Evolutionary conservation across 2,113 vertebrate genomes (phyloP).

Genomic region (Isichthys henryi): DNA sequence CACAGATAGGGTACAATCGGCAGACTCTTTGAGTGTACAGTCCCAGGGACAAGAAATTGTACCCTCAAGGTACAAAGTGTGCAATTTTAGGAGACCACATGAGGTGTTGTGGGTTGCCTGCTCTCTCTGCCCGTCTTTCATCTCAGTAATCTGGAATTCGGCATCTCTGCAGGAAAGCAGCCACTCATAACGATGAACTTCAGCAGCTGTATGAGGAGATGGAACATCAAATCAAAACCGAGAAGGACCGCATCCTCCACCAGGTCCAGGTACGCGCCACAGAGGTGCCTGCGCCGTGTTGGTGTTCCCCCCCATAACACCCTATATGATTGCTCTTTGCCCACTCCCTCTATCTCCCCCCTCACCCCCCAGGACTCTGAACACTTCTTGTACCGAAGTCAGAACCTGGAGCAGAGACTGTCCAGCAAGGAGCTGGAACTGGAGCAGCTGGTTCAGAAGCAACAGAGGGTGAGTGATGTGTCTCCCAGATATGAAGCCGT

Average conservation of each 20-base stretch:
- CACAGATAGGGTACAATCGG: background rate
- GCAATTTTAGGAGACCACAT: background rate
- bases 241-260: slow-evolving; percentile 77
- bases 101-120: background rate
- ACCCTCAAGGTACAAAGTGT: background rate
- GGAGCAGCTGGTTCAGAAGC: slow-evolving; percentile 71
- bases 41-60: background rate
- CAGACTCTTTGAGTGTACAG: background rate
- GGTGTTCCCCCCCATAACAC: background rate
- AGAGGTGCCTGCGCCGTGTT: background rate
- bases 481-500: background rate
- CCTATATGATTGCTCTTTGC: too few species aligned
- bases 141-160: background rate
- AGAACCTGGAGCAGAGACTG: slow-evolving; percentile 71
- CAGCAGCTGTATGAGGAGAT: slow-evolving; percentile 86
- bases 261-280: slow-evolving; percentile 54
- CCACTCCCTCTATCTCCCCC: background rate
- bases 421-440: slow-evolving; percentile 75
- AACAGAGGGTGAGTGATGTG: slow-evolving; percentile 62
- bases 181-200: slow-evolving; percentile 79
- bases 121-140: background rate
- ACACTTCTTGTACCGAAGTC: slow-evolving; percentile 67
- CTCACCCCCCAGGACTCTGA: slow-evolving; percentile 65
- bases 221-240: slow-evolving; percentile 86
- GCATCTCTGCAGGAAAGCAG: slow-evolving; percentile 64